Base-by-base conservation (phyloP, 2,797 vertebrate species). In the Amblyopsis hoosieri region DNA sequence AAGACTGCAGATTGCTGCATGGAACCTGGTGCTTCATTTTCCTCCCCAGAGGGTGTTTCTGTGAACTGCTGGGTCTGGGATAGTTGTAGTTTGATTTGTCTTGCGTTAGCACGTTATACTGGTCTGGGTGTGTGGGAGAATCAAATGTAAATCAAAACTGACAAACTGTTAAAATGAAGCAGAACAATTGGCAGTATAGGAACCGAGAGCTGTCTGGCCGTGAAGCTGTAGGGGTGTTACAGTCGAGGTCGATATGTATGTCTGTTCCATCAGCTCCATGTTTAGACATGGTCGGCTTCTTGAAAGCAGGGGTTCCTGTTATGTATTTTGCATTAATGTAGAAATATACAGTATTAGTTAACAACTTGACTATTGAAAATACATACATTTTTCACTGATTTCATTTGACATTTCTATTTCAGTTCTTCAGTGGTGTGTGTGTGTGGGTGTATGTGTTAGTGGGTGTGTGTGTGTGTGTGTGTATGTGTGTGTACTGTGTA, bases 121-220 rank as follows among this genome's bases (percentile, higher is more conserved):
- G 58, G 65, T 61, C 33, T 37, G 58, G 65, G 63, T 78, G 62
- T 65, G 62, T 42, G 59, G 49, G 60, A 58, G 57, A 72, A 61
- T 62, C 64, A 61, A 71, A 67, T 57, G 62, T 12, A 31, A 75
- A 77, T 75, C 67, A 69, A 52, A 79, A 66, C 69, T 69, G 69
- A 60, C 69, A 79, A 85, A 82, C 62, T 75, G 72, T 77, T 62
- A 84, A 78, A 72, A 69, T 9, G 68, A 82, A 79, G 55, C 67
- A 60, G 48, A 80, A 69, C 67, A 66, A 69, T 73, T 78, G 55
- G 59, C 51, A 72, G 61, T 51, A 17, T 19, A 42, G 33, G 12
- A 33, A 85, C 79, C 79, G 85, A 74, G 45, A 56, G 57, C 63
- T 4, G 12, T 19, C 60, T 54, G 62, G 51, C 54, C n/a, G 3